Evolutionary conservation across 2,888 invertebrate species (phyloP).

Genomic region (Agrilus cyanescens): DNA sequence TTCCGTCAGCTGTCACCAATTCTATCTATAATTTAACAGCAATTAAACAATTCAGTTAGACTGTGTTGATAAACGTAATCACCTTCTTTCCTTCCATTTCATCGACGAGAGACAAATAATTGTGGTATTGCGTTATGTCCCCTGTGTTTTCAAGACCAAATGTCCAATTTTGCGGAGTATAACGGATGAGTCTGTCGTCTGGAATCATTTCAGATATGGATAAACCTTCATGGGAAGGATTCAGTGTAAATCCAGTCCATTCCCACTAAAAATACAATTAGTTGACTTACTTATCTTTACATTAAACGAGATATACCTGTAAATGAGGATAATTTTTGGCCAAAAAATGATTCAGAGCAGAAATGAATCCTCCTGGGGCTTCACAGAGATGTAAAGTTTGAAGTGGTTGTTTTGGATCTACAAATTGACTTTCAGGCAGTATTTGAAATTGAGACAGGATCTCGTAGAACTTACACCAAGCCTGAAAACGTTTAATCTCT

Average conservation of each 20-base stretch:
- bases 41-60: conserved; percentile 1
- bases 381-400: conserved; percentile 86
- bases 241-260: conserved; percentile 79
- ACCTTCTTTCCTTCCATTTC: conserved; percentile 41
- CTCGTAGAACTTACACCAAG: conserved; percentile 93
- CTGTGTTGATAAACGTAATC: conserved; percentile 5
- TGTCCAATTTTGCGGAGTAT: conserved; percentile 69
- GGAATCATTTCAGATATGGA: conserved; percentile 55
- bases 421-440: conserved; percentile 34
- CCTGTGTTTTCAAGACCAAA: conserved; percentile 83
- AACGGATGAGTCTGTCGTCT: conserved; percentile 75
- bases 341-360: conserved; percentile 79
- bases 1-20: conserved; percentile 87
- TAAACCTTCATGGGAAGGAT: conserved; percentile 89
- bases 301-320: conserved; percentile 35
- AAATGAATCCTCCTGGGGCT: conserved; percentile 91
- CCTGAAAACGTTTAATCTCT: conserved; percentile 33
- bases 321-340: conserved; percentile 42
- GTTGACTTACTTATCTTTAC: conserved; percentile 5
- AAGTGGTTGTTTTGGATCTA: conserved; percentile 33
- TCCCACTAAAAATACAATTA: conserved; percentile 48
- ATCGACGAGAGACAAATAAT: conserved; percentile 51
- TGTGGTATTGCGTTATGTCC: conserved; percentile 60
- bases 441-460: conserved; percentile 51
- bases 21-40: conserved; percentile 37